Evolutionary conservation across 2,797 vertebrate genomes (phyloP).

Genomic region (Tapirus indicus): DNA sequence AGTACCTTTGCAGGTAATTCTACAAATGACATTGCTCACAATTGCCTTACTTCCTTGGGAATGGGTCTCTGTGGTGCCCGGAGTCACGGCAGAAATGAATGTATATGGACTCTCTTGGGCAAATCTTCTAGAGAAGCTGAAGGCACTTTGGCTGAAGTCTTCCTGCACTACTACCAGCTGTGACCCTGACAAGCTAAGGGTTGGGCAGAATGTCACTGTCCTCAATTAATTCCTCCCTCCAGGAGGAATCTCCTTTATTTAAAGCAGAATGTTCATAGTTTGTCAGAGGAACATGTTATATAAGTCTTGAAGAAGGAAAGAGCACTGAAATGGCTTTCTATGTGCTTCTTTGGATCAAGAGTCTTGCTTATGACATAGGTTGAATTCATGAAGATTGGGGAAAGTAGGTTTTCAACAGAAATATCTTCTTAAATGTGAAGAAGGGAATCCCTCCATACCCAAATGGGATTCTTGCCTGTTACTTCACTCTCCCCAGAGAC

Average conservation of each 20-base stretch:
- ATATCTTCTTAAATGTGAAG: conserved; percentile 16
- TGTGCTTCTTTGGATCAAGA: conserved; percentile 11
- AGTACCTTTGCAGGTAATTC: neutral
- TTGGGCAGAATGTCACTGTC: neutral
- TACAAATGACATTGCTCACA: neutral
- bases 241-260: conserved; percentile 48
- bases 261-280: conserved; percentile 52
- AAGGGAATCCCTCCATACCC: neutral
- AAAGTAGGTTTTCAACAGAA: conserved; percentile 48
- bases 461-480: neutral
- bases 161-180: neutral
- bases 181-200: neutral
- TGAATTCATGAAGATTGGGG: conserved; percentile 4
- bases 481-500: neutral
- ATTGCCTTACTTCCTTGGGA: neutral
- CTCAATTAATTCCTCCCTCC: conserved; percentile 39
- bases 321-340: neutral
- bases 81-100: neutral
- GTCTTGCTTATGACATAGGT: conserved; percentile 6
- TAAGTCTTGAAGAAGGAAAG: conserved; percentile 57
- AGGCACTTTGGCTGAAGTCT: conserved; percentile 41
- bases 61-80: neutral
- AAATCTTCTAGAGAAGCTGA: conserved; percentile 11
- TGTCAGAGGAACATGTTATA: conserved; percentile 47
- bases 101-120: neutral